phyloP scores from a whole-genome alignment of 1,140 invertebrate species.

The Drosophila erecta region DNA sequence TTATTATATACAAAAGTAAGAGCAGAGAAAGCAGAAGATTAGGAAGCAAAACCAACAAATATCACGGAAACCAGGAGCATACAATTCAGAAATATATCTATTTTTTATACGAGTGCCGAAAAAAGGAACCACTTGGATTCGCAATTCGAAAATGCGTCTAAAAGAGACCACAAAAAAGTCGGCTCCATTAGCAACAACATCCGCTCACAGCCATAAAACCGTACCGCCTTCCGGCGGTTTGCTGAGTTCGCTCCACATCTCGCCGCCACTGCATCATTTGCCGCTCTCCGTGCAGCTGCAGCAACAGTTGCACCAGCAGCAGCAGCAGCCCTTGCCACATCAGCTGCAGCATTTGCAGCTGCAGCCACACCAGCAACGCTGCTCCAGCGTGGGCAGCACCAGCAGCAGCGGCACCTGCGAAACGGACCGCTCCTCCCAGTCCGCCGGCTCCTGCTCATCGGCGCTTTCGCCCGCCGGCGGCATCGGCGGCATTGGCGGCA shows the following conservation, averaged over 20 bases:
- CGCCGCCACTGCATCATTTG: constrained; percentile 35
- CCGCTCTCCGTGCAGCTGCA: constrained; percentile 64
- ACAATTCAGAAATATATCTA: constrained; percentile 37
- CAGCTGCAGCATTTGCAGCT: constrained; percentile 51
- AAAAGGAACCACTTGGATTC: constrained; percentile 1
- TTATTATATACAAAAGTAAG: constrained; percentile 23
- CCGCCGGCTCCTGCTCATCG: constrained; percentile 43
- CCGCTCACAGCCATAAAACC: constrained; percentile 4
- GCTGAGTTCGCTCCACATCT: constrained; percentile 39
- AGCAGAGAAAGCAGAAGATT: background rate
- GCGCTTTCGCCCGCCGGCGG: constrained; percentile 49
- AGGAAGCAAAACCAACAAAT: constrained; percentile 8
- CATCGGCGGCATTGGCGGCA: background rate
- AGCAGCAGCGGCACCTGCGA: constrained; percentile 80
- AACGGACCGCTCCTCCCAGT: constrained; percentile 69
- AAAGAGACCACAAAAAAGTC: constrained; percentile 77
- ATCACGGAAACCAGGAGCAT: background rate
- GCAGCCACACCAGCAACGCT: constrained; percentile 62
- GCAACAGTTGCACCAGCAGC: constrained; percentile 52
- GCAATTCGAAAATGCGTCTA: constrained; percentile 63
- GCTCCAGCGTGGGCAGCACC: constrained; percentile 82
- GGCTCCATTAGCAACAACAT: constrained; percentile 18
- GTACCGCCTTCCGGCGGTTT: constrained; percentile 56
- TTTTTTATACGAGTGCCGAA: constrained; percentile 50
- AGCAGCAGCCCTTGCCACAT: constrained; percentile 13